phyloP scores from a whole-genome alignment of 2,113 vertebrate species.

The Paralichthys olivaceus region DNA sequence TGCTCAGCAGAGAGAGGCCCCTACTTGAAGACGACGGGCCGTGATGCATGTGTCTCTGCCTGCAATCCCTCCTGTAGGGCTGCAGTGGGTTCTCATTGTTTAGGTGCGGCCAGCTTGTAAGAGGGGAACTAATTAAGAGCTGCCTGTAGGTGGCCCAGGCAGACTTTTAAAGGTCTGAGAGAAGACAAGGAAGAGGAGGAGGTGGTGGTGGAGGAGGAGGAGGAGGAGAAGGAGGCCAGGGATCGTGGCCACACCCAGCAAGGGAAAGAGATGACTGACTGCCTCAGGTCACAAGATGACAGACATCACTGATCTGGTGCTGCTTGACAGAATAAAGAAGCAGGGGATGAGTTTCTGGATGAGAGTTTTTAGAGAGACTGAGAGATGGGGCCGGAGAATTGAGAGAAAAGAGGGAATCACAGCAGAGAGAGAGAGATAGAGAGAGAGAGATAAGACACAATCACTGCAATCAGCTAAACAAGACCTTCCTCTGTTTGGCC shows the following conservation, averaged over 20 bases:
- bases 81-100: slow-evolving; percentile 65
- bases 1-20: slow-evolving; percentile 62
- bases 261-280: slow-evolving; percentile 20
- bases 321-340: slow-evolving; percentile 9
- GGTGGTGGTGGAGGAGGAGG: slow-evolving; percentile 15
- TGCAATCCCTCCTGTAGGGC: slow-evolving; percentile 61
- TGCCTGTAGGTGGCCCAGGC: slow-evolving; percentile 73
- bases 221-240: slow-evolving; percentile 7
- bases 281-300: slow-evolving; percentile 45
- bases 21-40: slow-evolving; percentile 55
- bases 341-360: background rate
- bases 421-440: background rate
- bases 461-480: slow-evolving; percentile 63
- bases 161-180: slow-evolving; percentile 63
- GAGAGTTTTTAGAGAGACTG: background rate
- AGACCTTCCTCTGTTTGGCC: slow-evolving; percentile 67
- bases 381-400: slow-evolving; percentile 14
- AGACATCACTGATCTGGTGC: slow-evolving; percentile 27
- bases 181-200: slow-evolving; percentile 1
- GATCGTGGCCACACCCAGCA: slow-evolving; percentile 40
- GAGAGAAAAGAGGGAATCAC: background rate
- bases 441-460: slow-evolving; percentile 46
- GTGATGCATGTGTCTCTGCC: slow-evolving; percentile 72
- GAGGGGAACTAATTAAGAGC: slow-evolving; percentile 76
- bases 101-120: slow-evolving; percentile 65